Evolutionary conservation across 2,113 vertebrate species (phyloP), one percentile per base, ranked within the genome.

Genomic region (Leucopsar rothschildi): DNA sequence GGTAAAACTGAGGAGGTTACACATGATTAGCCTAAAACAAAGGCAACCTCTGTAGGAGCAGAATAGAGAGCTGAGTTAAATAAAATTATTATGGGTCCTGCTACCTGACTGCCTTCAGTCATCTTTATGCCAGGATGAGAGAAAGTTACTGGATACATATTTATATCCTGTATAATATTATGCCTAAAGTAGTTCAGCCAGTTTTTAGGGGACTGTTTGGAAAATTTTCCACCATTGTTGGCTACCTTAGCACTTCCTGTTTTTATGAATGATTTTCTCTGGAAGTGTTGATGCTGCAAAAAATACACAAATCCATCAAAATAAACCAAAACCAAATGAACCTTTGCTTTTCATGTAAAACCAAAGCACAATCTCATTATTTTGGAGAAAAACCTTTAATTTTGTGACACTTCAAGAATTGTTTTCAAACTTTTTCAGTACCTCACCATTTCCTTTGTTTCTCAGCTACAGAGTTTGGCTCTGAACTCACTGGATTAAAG

Each of bases 211-310:
- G 5, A 25, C 33, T 2, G 1, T 80, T 70, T 64, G 60, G 71
- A 69, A 91, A 76, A 83, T 86, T 89, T 93, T 93, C 85, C 35
- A 52, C 82, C 80, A 52, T 33, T 83, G 45, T 55, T 92, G 42
- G 68, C 52, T 3, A 1, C 15, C 3, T 77, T 60, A 75, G 59
- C 11, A 24, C 87, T 93, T 97, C 93, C 92, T 93, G 79, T 82
- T 96, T 96, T 96, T 88, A 52, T 15, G 35, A 66, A 85, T 77
- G 39, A 68, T 83, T 83, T 15, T 63, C 90, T 75, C 95, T 68
- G 72, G 71, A 96, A 92, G 21, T 35, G 59, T 35, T 15, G 4
- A 75, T 73, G 40, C 19, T 45, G 65, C 49, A 81, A 66, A 95
- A 91, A 71, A 29, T 37, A 20, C 21, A 57, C 12, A 35, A 63